These are phyloP conservation scores for Thalassarche chlororhynchos DNA, from an alignment of 2,113 vertebrate species.

Conservation along the genomic window DNA sequence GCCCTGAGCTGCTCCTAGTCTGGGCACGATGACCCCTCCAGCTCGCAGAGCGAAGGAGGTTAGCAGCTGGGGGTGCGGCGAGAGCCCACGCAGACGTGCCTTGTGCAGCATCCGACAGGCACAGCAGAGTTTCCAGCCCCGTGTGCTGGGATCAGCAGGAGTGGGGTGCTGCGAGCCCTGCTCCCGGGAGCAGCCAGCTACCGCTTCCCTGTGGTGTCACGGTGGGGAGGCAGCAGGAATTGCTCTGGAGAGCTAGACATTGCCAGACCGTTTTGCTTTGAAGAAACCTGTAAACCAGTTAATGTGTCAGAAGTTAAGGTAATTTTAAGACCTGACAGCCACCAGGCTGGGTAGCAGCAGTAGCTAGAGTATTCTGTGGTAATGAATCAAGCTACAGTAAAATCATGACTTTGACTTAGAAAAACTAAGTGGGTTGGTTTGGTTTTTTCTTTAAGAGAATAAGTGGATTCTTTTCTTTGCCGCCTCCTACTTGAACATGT, in stretches of 20 bases:
- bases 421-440: background rate
- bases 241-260: background rate
- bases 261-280: no score
- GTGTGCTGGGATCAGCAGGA: background rate
- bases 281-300: background rate
- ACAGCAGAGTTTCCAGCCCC: background rate
- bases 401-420: background rate
- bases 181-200: background rate
- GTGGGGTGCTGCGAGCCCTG: background rate
- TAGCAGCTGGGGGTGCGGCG: background rate
- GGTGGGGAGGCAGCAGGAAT: background rate
- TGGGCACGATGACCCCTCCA: rapidly evolving
- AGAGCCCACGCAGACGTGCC: background rate
- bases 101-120: background rate
- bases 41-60: background rate
- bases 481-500: background rate
- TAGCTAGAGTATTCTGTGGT: background rate
- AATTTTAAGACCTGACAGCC: background rate
- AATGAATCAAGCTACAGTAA: background rate
- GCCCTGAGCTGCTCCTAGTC: no score
- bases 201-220: background rate
- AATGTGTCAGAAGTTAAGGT: background rate
- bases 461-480: background rate
- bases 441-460: background rate
- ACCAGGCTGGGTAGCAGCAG: background rate